Conservation (phyloP, 1,140 invertebrate species). For the Leptoteleia sp. region DNA sequence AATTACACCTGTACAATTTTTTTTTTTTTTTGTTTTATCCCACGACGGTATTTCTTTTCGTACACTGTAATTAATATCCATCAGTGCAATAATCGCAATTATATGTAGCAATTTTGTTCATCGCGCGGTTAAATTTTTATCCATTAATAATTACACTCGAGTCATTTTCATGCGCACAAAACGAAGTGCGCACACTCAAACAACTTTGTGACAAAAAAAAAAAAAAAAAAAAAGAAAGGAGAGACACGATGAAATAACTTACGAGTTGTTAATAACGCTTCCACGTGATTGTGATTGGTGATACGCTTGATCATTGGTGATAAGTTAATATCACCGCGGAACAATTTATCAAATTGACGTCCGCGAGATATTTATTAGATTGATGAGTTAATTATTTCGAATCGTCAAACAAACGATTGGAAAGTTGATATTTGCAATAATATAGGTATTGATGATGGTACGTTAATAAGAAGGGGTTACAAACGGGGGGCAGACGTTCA, state of each 20-base stretch:
- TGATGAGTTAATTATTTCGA: conserved; percentile 63
- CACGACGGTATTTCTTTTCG: too few relatives aligned
- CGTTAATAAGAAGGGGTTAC: conserved; percentile 47
- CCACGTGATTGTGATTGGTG: conserved; percentile 45
- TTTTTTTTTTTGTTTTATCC: too few relatives aligned
- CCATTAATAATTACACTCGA: conserved; percentile 6
- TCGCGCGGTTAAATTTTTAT: conserved; percentile 2
- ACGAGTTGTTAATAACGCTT: conserved; percentile 48
- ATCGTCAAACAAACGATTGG: conserved; percentile 51
- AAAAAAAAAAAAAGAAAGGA: too few relatives aligned
- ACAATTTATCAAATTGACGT: conserved; percentile 60
- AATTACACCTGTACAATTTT: too few relatives aligned
- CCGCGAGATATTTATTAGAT: conserved; percentile 50
- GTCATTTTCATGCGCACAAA: conserved; percentile 1
- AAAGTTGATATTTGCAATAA: conserved; percentile 60
- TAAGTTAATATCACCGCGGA: conserved; percentile 57
- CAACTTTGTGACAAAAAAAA: conserved; percentile 35
- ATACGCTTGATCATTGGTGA: conserved; percentile 47
- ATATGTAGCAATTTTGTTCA: too few relatives aligned
- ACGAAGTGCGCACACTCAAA: conserved; percentile 7
- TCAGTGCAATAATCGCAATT: too few relatives aligned
- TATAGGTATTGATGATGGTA: conserved; percentile 55
- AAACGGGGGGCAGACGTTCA: conserved; percentile 39
- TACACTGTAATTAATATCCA: too few relatives aligned
- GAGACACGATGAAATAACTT: conserved; percentile 35